Base-by-base conservation (phyloP, 2,888 invertebrate species). In the Ceramica pisi region DNA sequence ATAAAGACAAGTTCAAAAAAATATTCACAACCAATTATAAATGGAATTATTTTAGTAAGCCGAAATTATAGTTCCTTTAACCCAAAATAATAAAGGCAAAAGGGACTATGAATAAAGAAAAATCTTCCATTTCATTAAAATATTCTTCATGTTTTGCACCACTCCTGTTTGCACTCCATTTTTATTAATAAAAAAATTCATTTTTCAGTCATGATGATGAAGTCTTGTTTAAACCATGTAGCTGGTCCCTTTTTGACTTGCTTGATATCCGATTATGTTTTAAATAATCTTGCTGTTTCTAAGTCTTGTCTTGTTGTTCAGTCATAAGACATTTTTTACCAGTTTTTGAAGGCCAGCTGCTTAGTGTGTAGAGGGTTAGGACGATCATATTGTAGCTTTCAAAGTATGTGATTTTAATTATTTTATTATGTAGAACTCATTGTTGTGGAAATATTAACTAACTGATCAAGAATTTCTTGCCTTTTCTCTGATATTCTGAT, bases 31-130 rank as follows among this genome's bases (percentile, higher is more conserved):
- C 21, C 14, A 41, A 41, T 41, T 38, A 48, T 38, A 50, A 56
- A 55, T 46, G 26, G 41, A 55, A 41, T 62, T 62, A 72, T 63
- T 65, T 66, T 62, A 61, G 64, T 60, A 75, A 69, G 63, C 69
- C 55, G 60, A 67, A 71, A 72, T 51, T 16, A 70, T 70, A 50
- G 55, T 53, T 63, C n/a, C 46, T 63, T 66, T 41, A 59, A 48
- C 35, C 56, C 35, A 73, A 73, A 68, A 61, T 41, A 79, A 71
- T 71, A 73, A 84, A 89, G 90, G 87, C 91, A 93, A 94, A 94
- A 91, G 90, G 89, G 84, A 89, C 93, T 92, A 83, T 84, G 89
- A 90, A 92, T 89, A 88, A 92, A 91, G 91, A 77, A 66, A 66
- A 60, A n/a, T 71, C 35, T 60, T 72, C 64, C 31, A 31, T 50